Percentiles rank a stretch among this genome's conserved stretches.
phyloP scores from a whole-genome alignment of 2,113 vertebrate genomes.

The Ceyx cyanopectus region DNA sequence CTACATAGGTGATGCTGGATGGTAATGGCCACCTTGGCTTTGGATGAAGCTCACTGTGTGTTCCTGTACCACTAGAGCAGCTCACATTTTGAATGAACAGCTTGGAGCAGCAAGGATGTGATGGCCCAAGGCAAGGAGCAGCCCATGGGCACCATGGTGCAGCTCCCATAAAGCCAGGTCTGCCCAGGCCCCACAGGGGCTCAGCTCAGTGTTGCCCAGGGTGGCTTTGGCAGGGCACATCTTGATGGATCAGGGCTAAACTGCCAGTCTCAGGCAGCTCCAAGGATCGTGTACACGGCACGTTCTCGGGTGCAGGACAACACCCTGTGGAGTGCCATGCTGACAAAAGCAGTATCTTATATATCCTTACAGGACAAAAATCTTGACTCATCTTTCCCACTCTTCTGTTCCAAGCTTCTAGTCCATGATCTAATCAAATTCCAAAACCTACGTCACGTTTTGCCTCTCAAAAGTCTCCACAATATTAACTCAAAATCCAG shows the following conservation, averaged over 20 bases:
- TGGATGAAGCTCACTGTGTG: accelerated
- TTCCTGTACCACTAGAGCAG: neutral
- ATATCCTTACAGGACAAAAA: neutral
- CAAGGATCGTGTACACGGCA: neutral
- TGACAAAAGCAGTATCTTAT: neutral
- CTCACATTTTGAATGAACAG: neutral
- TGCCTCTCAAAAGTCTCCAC: neutral
- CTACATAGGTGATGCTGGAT: neutral
- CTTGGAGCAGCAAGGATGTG: neutral
- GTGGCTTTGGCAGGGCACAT: neutral
- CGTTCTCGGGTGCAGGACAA: neutral
- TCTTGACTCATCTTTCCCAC: neutral
- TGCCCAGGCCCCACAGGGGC: accelerated
- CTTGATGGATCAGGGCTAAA: accelerated
- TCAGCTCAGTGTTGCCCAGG: neutral
- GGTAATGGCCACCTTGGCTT: neutral
- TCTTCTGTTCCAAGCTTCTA: neutral
- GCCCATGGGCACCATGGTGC: accelerated
- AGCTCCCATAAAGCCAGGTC: neutral
- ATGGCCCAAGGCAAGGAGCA: neutral
- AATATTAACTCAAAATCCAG: neutral
- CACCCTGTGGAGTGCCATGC: accelerated
- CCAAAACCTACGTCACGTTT: neutral
- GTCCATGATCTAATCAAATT: neutral
- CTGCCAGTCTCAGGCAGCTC: neutral